These are phyloP conservation scores for Crocallis elinguaria DNA, from an alignment of 2,888 invertebrate species.

Conservation along the genomic window DNA sequence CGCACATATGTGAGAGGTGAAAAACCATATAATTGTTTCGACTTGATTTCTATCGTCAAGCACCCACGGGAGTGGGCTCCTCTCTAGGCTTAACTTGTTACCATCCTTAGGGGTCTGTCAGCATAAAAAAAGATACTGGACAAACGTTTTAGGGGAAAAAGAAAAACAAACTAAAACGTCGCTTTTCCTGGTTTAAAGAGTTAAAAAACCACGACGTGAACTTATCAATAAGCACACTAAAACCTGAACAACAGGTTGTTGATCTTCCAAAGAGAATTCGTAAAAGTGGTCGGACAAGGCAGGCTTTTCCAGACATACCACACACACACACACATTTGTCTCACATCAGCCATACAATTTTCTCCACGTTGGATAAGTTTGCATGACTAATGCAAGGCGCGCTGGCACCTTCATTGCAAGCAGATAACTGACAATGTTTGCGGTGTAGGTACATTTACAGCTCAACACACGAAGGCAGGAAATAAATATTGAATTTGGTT, in stretches of 20 bases:
- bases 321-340: constrained; percentile 30
- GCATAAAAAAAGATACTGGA: too few species aligned
- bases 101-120: too few species aligned
- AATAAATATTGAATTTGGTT: constrained; percentile 34
- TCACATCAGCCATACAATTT: constrained; percentile 37
- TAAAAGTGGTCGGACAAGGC: constrained; percentile 48
- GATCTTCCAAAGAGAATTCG: constrained; percentile 47
- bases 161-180: constrained; percentile 14
- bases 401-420: constrained; percentile 23
- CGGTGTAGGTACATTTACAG: constrained; percentile 23
- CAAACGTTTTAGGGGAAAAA: too few species aligned
- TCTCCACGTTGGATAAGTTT: constrained; percentile 41
- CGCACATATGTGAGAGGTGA: constrained; percentile 5
- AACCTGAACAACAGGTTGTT: constrained; percentile 49
- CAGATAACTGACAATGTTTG: constrained; percentile 33
- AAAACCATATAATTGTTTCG: constrained; percentile 7
- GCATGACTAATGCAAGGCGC: constrained; percentile 34
- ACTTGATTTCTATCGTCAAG: too few species aligned
- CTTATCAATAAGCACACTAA: constrained; percentile 41
- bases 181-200: constrained; percentile 1
- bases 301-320: constrained; percentile 44
- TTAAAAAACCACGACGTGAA: constrained; percentile 27
- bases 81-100: too few species aligned
- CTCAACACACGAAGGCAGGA: constrained; percentile 29
- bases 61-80: too few species aligned